Conservation (phyloP, 2,888 invertebrate genomes). For the Callimorpha dominula region DNA sequence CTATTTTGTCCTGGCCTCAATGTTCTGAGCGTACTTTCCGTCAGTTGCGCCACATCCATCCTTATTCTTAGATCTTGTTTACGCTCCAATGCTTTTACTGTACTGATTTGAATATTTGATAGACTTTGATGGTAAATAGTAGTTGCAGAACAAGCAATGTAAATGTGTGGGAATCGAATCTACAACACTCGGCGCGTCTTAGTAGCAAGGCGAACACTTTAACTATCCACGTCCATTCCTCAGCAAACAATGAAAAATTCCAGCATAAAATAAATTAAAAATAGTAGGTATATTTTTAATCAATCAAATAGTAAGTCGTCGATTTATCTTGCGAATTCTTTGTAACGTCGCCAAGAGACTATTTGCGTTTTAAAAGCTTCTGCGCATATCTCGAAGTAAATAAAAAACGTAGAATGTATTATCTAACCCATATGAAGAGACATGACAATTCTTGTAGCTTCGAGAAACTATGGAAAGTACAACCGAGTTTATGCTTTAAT, state of each 20-base stretch:
- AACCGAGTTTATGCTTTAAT: background rate
- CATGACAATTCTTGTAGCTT: background rate
- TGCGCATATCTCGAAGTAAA: slow-evolving; percentile 15
- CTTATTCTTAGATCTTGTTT: background rate
- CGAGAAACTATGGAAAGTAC: background rate
- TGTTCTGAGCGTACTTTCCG: background rate
- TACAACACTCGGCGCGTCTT: too few relatives aligned
- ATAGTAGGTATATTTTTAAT: background rate
- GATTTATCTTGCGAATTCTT: slow-evolving; percentile 25
- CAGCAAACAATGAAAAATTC: background rate
- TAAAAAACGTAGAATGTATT: slow-evolving; percentile 12
- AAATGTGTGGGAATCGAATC: too few relatives aligned
- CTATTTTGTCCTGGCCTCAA: background rate
- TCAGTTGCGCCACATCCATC: background rate
- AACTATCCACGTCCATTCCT: background rate
- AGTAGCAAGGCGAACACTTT: too few relatives aligned
- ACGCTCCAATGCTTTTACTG: background rate
- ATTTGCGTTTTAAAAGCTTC: slow-evolving; percentile 20
- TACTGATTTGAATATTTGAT: background rate
- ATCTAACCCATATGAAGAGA: slow-evolving; percentile 5
- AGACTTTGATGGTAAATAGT: background rate
- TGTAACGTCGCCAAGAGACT: slow-evolving; percentile 23
- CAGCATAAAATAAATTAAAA: slow-evolving; percentile 2
- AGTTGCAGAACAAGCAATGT: background rate
- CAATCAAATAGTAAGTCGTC: slow-evolving; percentile 19